Base-by-base conservation (phyloP, 2,797 vertebrate species). In the Falco peregrinus region DNA sequence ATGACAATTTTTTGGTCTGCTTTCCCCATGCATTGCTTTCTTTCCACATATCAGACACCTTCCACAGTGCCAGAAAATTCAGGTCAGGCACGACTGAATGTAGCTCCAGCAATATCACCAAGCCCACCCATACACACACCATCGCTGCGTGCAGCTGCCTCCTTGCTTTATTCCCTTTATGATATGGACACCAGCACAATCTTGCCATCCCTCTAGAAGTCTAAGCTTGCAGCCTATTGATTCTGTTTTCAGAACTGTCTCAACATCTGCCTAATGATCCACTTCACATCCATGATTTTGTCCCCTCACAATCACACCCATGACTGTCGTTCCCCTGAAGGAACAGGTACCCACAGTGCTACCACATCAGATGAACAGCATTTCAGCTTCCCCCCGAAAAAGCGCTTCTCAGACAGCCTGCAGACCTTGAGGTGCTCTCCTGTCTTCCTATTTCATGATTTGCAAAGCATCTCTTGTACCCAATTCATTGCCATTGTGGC, bases 41-140 rank as follows among this genome's bases (percentile, higher is more conserved):
- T 56, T 86, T 74, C 28, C 28, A 16, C 0, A 0, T 33, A 37
- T 29, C 28, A 22, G 5, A 26, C 10, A 43, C 29, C 18, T 94
- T 80, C 39, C 25, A 31, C 16, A n/a, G 45, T 8, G 37, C 45
- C 28, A 31, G 29, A 20, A 70, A 85, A 56, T 75, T 56, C 65
- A 73, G 39, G 37, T 24, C 61, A 59, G 33, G 37, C 17, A 50
- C 0, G 0, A 50, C 7, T 6, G 7, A 37, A 26, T 7, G 14
- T n/a, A 61, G 6, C 37, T 65, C 21, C 70, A 61, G 41, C 28
- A 16, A 15, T 29, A 21, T 65, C 50, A 26, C 47, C 12, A 39
- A 57, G 16, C 29, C 47, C 20, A 65, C 70, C 26, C n/a, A 4
- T 39, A 22, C 13, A 60, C 15, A 37, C n/a, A 5, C 3, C 2